Conservation (phyloP, 2,113 vertebrate species). For the Diadophis punctatus region DNA sequence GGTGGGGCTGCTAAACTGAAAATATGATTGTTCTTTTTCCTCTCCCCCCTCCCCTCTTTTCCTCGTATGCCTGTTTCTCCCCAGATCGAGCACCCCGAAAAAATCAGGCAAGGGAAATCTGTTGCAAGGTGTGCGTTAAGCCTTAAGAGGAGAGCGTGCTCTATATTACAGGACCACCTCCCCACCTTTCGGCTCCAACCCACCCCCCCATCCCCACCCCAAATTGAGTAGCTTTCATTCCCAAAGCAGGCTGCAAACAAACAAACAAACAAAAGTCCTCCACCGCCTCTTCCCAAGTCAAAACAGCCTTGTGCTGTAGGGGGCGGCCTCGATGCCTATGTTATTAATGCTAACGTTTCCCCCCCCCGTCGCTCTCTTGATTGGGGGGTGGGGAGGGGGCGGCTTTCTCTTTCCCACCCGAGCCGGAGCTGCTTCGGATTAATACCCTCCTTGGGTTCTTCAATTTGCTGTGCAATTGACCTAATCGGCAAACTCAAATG, state of each 20-base stretch:
- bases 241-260: neutral
- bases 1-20: neutral
- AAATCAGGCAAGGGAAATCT: neutral
- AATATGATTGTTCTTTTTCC: neutral
- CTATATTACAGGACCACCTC: neutral
- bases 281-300: neutral
- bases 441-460: neutral
- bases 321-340: neutral
- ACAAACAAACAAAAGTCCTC: neutral
- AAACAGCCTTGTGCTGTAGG: neutral
- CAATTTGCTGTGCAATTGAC: neutral
- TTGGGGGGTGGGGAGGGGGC: neutral
- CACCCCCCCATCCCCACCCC: neutral
- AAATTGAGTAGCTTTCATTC: neutral
- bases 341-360: neutral
- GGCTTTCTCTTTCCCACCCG: neutral
- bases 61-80: neutral
- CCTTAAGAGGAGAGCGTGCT: neutral
- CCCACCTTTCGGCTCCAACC: neutral
- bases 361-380: neutral
- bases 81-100: neutral
- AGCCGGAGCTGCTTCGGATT: neutral
- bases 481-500: conserved; percentile 2
- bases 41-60: neutral
- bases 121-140: neutral